Conservation (phyloP, 2,797 vertebrate genomes). For the Mormyrus hasselquistii region DNA sequence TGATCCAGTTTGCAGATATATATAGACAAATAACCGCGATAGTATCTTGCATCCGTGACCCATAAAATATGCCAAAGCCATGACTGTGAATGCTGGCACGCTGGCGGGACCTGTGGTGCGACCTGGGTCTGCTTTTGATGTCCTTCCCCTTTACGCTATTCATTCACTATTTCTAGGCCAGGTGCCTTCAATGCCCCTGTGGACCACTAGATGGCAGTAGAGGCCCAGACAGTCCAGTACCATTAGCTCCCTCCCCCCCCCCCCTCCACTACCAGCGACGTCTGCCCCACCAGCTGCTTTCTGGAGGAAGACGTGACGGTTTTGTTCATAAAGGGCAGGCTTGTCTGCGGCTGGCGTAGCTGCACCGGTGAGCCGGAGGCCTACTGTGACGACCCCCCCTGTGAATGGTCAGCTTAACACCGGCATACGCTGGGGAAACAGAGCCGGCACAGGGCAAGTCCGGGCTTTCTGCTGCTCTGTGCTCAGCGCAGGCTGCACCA, state of each 20-base stretch:
- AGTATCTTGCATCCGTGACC: neutral
- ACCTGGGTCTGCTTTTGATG: neutral
- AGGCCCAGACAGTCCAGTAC: neutral
- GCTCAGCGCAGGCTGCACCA: neutral
- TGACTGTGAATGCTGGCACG: neutral
- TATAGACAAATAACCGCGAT: neutral
- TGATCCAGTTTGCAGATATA: neutral
- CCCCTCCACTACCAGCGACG: neutral
- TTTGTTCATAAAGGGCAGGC: slow-evolving; percentile 11
- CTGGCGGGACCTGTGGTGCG: neutral
- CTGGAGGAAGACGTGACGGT: neutral
- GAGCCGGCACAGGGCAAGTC: neutral
- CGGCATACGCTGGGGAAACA: neutral
- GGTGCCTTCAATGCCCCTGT: neutral
- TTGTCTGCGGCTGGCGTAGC: neutral
- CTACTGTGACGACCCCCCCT: neutral
- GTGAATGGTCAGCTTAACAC: neutral
- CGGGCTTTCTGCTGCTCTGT: neutral
- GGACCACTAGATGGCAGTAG: slow-evolving; percentile 20
- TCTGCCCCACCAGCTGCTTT: neutral
- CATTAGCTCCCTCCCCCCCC: neutral
- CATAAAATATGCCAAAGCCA: neutral
- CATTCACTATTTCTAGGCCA: neutral
- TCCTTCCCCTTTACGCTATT: neutral
- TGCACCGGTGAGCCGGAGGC: neutral